These are phyloP conservation scores for Xanthia togata DNA, from an alignment of 2,888 invertebrate genomes.

Conservation along the genomic window DNA sequence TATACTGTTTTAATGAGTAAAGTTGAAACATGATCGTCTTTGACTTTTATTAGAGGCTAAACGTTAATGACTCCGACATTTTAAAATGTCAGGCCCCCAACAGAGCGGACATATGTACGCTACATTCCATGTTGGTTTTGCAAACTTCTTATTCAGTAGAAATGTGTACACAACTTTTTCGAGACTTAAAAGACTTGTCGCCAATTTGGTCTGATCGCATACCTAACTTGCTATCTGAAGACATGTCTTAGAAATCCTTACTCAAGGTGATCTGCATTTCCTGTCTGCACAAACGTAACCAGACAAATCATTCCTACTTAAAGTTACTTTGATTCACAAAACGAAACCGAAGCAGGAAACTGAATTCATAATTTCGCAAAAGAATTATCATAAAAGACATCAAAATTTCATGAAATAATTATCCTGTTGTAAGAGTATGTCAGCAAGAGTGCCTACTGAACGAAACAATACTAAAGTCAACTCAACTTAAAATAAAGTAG, in stretches of 20 bases:
- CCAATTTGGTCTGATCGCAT: constrained; percentile 17
- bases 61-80: constrained; percentile 47
- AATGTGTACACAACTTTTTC: not conserved
- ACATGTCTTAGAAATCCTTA: not conserved
- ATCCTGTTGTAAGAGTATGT: constrained; percentile 28
- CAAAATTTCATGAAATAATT: constrained; percentile 39
- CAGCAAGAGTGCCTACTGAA: constrained; percentile 6
- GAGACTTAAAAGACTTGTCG: not conserved
- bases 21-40: constrained; percentile 8
- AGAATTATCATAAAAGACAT: constrained; percentile 33
- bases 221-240: not conserved
- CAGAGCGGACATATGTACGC: constrained; percentile 14
- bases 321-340: constrained; percentile 19
- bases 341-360: constrained; percentile 10
- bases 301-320: not conserved
- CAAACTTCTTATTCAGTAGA: constrained; percentile 18
- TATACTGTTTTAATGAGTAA: constrained; percentile 2
- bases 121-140: constrained; percentile 41
- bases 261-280: constrained; percentile 1
- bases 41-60: constrained; percentile 1
- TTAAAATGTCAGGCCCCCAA: constrained; percentile 45
- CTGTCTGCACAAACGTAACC: constrained; percentile 13
- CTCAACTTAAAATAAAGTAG: constrained; percentile 17
- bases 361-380: constrained; percentile 32
- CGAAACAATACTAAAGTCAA: constrained; percentile 16